Evolutionary conservation across 2,888 invertebrate species (phyloP).

Genomic region (Xanthorhoe designata): DNA sequence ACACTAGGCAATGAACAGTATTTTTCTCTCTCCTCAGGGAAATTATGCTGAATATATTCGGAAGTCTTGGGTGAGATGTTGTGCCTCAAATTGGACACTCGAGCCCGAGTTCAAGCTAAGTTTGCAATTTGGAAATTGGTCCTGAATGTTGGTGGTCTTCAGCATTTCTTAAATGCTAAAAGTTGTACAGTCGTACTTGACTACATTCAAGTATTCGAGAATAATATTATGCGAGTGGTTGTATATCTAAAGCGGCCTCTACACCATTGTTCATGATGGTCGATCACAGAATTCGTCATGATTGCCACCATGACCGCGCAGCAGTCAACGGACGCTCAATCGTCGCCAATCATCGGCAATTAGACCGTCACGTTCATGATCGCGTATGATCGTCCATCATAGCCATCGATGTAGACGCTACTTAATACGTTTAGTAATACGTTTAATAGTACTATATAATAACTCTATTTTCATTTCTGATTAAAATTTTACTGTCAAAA

Average conservation of each 20-base stretch:
- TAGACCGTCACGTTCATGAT: too few relatives aligned
- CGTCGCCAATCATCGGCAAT: too few relatives aligned
- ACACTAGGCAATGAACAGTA: slow-evolving; percentile 57
- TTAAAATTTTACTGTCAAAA: neutral
- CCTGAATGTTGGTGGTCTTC: slow-evolving; percentile 23
- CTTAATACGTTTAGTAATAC: neutral
- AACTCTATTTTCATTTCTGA: neutral
- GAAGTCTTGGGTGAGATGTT: slow-evolving; percentile 33
- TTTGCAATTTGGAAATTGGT: slow-evolving; percentile 32
- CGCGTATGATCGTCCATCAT: too few relatives aligned
- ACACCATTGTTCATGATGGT: too few relatives aligned
- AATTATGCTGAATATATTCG: slow-evolving; percentile 55
- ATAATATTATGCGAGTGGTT: neutral
- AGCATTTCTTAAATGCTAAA: slow-evolving; percentile 22
- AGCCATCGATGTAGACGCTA: too few relatives aligned
- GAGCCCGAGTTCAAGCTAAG: slow-evolving; percentile 27
- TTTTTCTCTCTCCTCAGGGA: slow-evolving; percentile 65
- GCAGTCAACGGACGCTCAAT: too few relatives aligned
- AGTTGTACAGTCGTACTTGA: slow-evolving; percentile 10
- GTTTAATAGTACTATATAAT: neutral
- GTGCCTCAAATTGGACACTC: slow-evolving; percentile 32
- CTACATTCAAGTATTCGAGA: neutral
- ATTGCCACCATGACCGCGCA: too few relatives aligned
- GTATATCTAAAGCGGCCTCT: too few relatives aligned
- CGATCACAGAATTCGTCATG: too few relatives aligned